Base-by-base conservation (phyloP, 1,140 invertebrate genomes). In the Trachymyrmex cornetzi region DNA sequence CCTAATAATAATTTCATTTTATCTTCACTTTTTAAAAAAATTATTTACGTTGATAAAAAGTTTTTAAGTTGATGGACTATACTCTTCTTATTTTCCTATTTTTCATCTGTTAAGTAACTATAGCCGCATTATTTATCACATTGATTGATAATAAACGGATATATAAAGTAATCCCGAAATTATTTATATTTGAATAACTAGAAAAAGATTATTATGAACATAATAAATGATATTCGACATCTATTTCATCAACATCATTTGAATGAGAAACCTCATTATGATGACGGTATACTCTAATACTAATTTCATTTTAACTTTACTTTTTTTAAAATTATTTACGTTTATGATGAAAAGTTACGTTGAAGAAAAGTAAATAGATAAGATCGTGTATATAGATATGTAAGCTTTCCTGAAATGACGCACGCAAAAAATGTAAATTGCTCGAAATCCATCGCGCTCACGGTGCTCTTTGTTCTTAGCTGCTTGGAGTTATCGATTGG, bases 401-500 rank as follows among this genome's bases (percentile, higher is more conserved):
- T 19, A 14, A 61, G 16, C 3, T 22, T 27, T 66, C 34, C 24
- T 3, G 24, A 72, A 82, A 59, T 48, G 12, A 61, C 24, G 38
- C 53, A 30, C 9, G 11, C 24, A 16, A 24, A 30, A 22, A 48
- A 48, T n/a, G 66, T 74, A 75, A 84, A 84, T 63, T 34, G 69
- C 55, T 22, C 14, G 69, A 74, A 82, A 84, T 75, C 24, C 59
- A n/a, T 72, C 71, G 48, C 57, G 38, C 38, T 85, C 57, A 61
- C 34, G 77, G 84, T 77, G 81, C 69, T 87, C 89, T 86, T 77
- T 86, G 89, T 89, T 59, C 57, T 59, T 34, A 14, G 9, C 77
- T 77, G 64, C 69, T 86, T 38, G 57, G 74, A 24, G 48, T 84
- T 87, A 90, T 90, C 89, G 88, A 90, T 89, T 79, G 63, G 30